Evolutionary conservation across 1,140 invertebrate genomes (phyloP).

Genomic region (Archivesica marissinica): DNA sequence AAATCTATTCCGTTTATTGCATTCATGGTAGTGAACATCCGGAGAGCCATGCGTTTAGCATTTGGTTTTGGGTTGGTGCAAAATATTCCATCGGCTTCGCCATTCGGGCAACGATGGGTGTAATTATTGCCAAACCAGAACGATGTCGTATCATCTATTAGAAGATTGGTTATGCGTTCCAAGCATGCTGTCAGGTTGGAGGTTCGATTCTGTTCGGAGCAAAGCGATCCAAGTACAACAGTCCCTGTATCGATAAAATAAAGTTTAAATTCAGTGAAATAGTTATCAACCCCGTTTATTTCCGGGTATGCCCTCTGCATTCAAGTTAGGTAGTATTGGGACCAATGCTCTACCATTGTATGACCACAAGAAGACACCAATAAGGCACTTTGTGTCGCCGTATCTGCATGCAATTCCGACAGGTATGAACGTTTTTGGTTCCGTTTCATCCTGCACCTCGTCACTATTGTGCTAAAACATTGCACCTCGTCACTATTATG

Average conservation of each 20-base stretch:
- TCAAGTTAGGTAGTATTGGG: too few relatives aligned
- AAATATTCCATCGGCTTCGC: not conserved
- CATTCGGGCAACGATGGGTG: constrained; percentile 8
- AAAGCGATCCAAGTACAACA: not conserved
- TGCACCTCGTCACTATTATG: too few relatives aligned
- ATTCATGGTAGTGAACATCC: constrained; percentile 9
- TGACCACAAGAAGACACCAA: too few relatives aligned
- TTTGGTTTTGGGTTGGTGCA: constrained; percentile 53
- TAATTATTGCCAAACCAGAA: constrained; percentile 68
- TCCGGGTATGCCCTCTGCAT: too few relatives aligned
- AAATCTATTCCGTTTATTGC: constrained; percentile 12
- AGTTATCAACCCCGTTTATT: too few relatives aligned
- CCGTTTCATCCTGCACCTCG: too few relatives aligned
- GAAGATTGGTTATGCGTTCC: not conserved
- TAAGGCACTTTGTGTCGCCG: too few relatives aligned
- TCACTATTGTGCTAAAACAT: too few relatives aligned
- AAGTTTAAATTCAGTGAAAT: too few relatives aligned
- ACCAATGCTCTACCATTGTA: too few relatives aligned
- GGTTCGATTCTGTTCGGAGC: constrained; percentile 1
- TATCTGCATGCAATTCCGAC: too few relatives aligned
- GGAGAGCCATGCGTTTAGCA: constrained; percentile 32
- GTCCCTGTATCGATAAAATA: not conserved
- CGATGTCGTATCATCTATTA: constrained; percentile 33
- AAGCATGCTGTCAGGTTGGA: constrained; percentile 14
- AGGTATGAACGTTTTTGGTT: too few relatives aligned